Evolutionary conservation across 2,797 vertebrate genomes (phyloP), one percentile per base, ranked within the genome.

Genomic region (Gymnopithys bicolor): DNA sequence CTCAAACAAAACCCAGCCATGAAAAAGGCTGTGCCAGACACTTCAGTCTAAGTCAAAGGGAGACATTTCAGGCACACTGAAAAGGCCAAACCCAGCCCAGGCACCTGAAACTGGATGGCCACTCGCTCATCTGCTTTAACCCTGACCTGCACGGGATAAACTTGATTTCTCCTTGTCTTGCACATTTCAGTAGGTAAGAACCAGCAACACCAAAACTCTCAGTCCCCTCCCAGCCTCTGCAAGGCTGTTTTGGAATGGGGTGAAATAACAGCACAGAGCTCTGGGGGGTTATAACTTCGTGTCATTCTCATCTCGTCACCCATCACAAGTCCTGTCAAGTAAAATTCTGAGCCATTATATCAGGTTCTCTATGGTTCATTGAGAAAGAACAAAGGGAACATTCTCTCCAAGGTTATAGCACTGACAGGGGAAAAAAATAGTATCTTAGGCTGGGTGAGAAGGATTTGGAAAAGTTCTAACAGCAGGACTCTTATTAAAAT

Each of bases 361-460:
- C 87, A 96, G 94, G 92, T 91, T 94, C 67, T 94, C 66, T 95
- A 62, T 89, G 92, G 94, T 94, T 96, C 95, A 84, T 76, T 94
- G 92, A 96, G 89, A 93, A 94, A 91, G 92, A 97, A 96, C 96
- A 96, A 97, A 97, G 89, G 59, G 41, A 93, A 94, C 91, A 90
- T 96, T 97, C 92, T 97, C 74, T 87, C 82, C 79, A 73, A 95
- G 91, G 94, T 91, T 95, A 67, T 53, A 90, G 67, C 55, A 83
- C 53, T 86, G 93, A 84, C 71, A 37, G 43, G 73, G 73, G 24
- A 2, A 6, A 41, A 48, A 93, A 90, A 68, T 22, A 87, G 35
- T 37, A 30, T 84, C 87, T 85, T 59, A 91, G 79, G 78, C 33
- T 55, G 71, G 93, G 33, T 66, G 82, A 86, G 82, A 93, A 95